These are phyloP conservation scores for Lanius collurio DNA, from an alignment of 2,113 vertebrate species.

Conservation along the genomic window DNA sequence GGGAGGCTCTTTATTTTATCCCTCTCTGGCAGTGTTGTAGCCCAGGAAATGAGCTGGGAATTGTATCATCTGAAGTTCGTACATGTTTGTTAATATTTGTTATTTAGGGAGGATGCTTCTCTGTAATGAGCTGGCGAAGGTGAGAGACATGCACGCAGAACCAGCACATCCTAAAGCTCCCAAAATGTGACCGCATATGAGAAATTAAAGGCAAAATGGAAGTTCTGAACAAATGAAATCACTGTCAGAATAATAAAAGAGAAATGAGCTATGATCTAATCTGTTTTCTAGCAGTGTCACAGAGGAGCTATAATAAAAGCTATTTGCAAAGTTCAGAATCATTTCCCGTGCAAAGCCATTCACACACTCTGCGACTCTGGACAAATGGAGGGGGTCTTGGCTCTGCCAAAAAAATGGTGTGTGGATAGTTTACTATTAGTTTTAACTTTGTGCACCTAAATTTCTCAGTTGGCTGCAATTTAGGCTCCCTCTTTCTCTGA, in stretches of 20 bases:
- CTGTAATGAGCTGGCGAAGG: constrained; percentile 64
- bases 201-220: constrained; percentile 59
- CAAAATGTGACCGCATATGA: constrained; percentile 61
- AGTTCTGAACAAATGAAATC: constrained; percentile 71
- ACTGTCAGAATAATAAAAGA: constrained; percentile 69
- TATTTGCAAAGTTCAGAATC: constrained; percentile 74
- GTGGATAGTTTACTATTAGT: constrained; percentile 54
- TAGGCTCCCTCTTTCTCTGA: constrained; percentile 37
- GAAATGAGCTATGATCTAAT: constrained; percentile 73
- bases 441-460: constrained; percentile 62
- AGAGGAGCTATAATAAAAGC: constrained; percentile 70
- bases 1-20: constrained; percentile 28
- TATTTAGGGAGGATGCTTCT: constrained; percentile 51
- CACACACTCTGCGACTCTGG: constrained; percentile 71
- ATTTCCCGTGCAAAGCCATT: constrained; percentile 75
- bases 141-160: constrained; percentile 26
- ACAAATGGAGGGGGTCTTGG: constrained; percentile 70
- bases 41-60: constrained; percentile 54
- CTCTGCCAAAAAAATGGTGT: constrained; percentile 67
- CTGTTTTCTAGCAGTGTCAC: constrained; percentile 68
- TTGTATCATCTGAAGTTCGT: constrained; percentile 62
- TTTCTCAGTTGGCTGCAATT: constrained; percentile 50
- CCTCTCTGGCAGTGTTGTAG: constrained; percentile 33
- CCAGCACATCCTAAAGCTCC: constrained; percentile 56
- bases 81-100: constrained; percentile 65